phyloP scores from a whole-genome alignment of 1,140 invertebrate species.

The Archivesica marissinica region DNA sequence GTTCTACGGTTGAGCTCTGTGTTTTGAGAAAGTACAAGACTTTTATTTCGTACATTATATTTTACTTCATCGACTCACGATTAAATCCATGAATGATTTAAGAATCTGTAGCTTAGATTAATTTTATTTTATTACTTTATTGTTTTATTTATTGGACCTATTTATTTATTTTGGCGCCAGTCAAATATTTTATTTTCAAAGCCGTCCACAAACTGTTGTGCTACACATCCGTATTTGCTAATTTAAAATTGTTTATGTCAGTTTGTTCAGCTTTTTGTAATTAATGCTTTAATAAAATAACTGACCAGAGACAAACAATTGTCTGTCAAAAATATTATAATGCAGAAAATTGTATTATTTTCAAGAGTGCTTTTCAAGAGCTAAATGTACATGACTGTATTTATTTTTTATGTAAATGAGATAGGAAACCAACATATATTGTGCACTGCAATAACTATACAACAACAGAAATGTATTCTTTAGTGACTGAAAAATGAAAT shows the following conservation, averaged over 20 bases:
- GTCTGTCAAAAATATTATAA: background rate
- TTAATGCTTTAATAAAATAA: background rate
- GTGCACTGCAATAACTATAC: background rate
- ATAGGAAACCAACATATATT: background rate
- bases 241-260: background rate
- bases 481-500: background rate
- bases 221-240: background rate
- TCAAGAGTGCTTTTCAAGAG: background rate
- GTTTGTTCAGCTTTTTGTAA: background rate
- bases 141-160: conserved; percentile 6
- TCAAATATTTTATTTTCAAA: background rate
- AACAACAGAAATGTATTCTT: background rate
- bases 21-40: background rate
- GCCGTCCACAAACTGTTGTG: background rate
- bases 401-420: background rate
- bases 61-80: background rate
- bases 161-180: background rate
- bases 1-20: too few relatives aligned
- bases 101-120: background rate
- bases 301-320: conserved; percentile 14
- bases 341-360: background rate
- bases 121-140: background rate
- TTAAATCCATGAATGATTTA: conserved; percentile 3
- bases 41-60: background rate
- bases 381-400: background rate